A percentile compares a stretch with the other conserved stretches of the same genome.
Evolutionary conservation across 2,113 vertebrate species (phyloP).

Genomic region (Morone chrysops): DNA sequence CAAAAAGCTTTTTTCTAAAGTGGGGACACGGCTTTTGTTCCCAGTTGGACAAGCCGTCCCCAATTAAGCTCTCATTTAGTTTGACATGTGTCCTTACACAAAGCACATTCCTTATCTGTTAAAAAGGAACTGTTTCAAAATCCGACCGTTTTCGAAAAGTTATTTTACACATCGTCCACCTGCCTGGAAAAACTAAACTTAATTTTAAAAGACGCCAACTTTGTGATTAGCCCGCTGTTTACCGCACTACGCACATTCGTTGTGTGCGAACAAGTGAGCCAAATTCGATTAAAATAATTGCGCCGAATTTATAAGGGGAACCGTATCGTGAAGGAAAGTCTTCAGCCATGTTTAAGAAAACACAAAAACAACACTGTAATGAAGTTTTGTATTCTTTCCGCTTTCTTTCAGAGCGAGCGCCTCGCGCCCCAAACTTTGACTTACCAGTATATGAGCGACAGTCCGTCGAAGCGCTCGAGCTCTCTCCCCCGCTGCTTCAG

Average conservation of each 20-base stretch:
- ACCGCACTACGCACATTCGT: no score
- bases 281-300: not conserved
- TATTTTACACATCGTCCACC: not conserved
- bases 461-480: conserved; percentile 88
- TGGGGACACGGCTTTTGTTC: no score
- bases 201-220: not conserved
- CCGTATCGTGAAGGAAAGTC: no score
- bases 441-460: conserved; percentile 92
- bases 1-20: no score
- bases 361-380: not conserved
- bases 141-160: not conserved
- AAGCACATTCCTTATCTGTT: not conserved
- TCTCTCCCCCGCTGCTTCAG: conserved; percentile 82
- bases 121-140: not conserved
- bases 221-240: not conserved
- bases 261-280: not conserved
- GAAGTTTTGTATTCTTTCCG: not conserved
- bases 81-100: no score
- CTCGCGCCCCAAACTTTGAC: conserved; percentile 34
- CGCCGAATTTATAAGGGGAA: not conserved
- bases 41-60: no score
- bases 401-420: not conserved
- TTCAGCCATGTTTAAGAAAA: not conserved
- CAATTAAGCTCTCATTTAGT: no score
- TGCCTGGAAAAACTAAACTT: not conserved